Evolutionary conservation across 2,797 vertebrate species (phyloP), one percentile per base, ranked within the genome.

Genomic region (Tokudaia tokunoshimensis): DNA sequence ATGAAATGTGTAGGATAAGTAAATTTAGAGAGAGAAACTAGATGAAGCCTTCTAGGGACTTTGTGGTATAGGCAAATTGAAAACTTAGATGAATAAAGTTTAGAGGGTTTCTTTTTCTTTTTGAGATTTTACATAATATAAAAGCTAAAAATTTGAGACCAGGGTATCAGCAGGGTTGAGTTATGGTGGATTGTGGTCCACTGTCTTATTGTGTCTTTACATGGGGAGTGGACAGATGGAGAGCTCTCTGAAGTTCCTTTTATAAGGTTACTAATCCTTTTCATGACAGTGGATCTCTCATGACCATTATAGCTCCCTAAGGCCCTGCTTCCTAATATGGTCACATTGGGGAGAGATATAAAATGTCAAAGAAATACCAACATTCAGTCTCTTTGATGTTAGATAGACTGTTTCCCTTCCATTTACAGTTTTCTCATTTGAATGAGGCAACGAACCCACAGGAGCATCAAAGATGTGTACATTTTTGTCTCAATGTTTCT

Each of bases 371-470:
- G 37, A 11, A 44, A 31, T 37, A 90, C 50, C 26, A 57, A 78
- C 31, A 59, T 91, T 70, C 37, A 24, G 12, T 65, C 22, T 70
- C 19, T 67, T 74, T 75, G 50, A 87, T 52, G 78, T 55, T 34
- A 78, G 15, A 44, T 65, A 89, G 37, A 67, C 10, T 7, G 57
- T 89, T 88, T 96, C 34, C 63, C 47, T 37, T 52, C 14, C 37
- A 14, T 50, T 37, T 76, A 55, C 34, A 52, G 13, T 91, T 94
- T 95, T 19, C 55, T 94, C 78, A 55, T 93, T 87, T 96, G 82
- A 83, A 83, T 88, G 65, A 94, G 14, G 41, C 15, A 31, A 65
- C 1, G 87, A 41, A 41, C 41, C 34, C 63, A 80, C 7, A 50
- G 31, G 72, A 88, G 67, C 29, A 37, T 41, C 34, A 50, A 17